Evolutionary conservation across 2,113 vertebrate genomes (phyloP), one percentile per base, ranked within the genome.

Genomic region (Herpetotheres cachinnans): DNA sequence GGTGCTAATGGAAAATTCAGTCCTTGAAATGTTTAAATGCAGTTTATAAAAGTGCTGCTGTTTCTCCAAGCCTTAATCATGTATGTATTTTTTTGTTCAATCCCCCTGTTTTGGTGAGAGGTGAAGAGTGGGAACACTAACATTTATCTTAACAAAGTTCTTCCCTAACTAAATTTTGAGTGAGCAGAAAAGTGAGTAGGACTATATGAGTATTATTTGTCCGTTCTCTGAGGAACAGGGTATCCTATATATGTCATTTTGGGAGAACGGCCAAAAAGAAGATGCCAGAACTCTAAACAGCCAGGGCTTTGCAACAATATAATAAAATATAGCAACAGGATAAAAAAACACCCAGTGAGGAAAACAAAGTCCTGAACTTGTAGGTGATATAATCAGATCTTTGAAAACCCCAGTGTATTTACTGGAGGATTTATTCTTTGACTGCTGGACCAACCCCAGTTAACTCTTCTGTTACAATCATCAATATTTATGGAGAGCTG

Each of bases 401-500:
- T 69, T 86, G 85, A 95, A 97, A 97, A 86, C 49, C 46, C 80
- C 26, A 13, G 46, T 65, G 76, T 63, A 78, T 93, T 92, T 93
- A 66, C 34, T 69, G 34, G 30, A 77, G 74, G 67, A 91, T 95
- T 95, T 96, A 84, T 92, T 92, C 66, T 95, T 91, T 83, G 59
- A 72, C 74, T 93, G 69, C 69, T 94, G 90, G 94, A 97, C 58
- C 93, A 95, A 83, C 67, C 86, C 82, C 91, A 90, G 70, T 96
- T 97, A 95, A 96, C 90, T 86, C 87, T 93, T 95, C 92, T 95
- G 95, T 91, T 96, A 91, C 94, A 70, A 38, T 95, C 95, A 95
- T 95, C 94, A 93, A 65, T 95, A 82, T 95, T 93, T 95, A 70
- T 95, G 94, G 96, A 61, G 11, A 73, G 66, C 38, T 94, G 93